phyloP scores from a whole-genome alignment of 2,888 invertebrate species.

The Eledone cirrhosa region DNA sequence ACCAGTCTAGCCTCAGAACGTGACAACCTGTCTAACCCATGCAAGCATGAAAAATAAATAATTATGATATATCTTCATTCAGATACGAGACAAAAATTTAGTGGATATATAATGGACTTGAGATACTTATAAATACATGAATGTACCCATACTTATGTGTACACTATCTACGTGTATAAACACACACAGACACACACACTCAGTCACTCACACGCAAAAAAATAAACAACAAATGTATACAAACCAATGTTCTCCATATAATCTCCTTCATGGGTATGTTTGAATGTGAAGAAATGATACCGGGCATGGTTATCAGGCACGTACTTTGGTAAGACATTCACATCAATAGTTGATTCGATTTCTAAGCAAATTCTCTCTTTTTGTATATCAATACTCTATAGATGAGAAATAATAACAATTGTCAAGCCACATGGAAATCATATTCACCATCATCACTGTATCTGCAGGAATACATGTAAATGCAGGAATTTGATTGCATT shows the following conservation, averaged over 20 bases:
- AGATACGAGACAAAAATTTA: too few relatives aligned
- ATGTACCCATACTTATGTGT: too few relatives aligned
- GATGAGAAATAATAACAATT: conserved; percentile 22
- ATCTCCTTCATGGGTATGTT: conserved; percentile 93
- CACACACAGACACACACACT: too few relatives aligned
- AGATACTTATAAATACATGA: too few relatives aligned
- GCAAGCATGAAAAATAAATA: too few relatives aligned
- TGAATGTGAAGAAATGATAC: conserved; percentile 90
- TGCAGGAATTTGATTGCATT: neutral
- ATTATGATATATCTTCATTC: too few relatives aligned
- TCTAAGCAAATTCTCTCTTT: conserved; percentile 78
- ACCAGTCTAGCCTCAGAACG: too few relatives aligned
- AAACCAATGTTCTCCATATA: conserved; percentile 84
- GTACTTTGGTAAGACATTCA: conserved; percentile 76
- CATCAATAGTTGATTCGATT: conserved; percentile 66
- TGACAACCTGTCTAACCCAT: too few relatives aligned
- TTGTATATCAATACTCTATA: conserved; percentile 75
- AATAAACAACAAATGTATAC: conserved; percentile 37
- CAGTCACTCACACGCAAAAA: neutral
- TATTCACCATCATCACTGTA: neutral
- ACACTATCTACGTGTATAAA: too few relatives aligned
- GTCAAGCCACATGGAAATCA: neutral
- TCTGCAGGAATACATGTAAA: neutral
- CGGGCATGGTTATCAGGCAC: conserved; percentile 87
- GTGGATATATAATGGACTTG: too few relatives aligned